Evolutionary conservation across 2,797 vertebrate genomes (phyloP).

Genomic region (Gallinago solitaria): DNA sequence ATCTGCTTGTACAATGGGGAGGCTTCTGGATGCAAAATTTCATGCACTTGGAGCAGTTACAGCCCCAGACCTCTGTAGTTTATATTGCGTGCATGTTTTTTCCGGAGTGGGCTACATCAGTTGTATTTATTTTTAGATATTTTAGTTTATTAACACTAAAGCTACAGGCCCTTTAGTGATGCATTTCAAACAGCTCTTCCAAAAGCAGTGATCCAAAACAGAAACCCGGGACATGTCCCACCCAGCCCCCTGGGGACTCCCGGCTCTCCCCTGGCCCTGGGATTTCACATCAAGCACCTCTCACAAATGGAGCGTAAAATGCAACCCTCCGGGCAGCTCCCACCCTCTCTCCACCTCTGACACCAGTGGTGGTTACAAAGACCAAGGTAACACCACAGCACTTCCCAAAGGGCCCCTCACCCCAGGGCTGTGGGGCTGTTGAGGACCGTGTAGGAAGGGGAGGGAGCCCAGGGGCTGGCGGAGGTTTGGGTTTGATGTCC

Average conservation of each 20-base stretch:
- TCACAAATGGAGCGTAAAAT: background rate
- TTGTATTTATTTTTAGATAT: background rate
- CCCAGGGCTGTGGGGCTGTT: background rate
- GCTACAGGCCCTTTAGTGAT: background rate
- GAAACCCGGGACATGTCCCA: background rate
- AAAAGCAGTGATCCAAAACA: background rate
- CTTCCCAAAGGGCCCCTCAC: accelerated
- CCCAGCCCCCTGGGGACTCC: background rate
- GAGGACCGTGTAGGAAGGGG: background rate
- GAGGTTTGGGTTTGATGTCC: background rate
- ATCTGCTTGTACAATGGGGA: background rate
- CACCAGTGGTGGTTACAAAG: background rate
- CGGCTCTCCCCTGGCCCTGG: accelerated
- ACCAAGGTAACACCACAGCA: background rate
- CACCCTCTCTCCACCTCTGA: no score
- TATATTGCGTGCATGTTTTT: background rate
- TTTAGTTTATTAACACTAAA: background rate
- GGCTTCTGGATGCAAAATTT: background rate
- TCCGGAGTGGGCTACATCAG: background rate
- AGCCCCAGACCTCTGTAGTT: background rate
- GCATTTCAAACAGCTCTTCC: background rate
- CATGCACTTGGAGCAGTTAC: background rate
- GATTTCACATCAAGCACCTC: background rate
- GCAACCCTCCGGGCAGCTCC: background rate
- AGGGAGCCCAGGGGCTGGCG: background rate